These are phyloP conservation scores for Eira barbara DNA, from an alignment of 2,113 vertebrate species.

Conservation along the genomic window DNA sequence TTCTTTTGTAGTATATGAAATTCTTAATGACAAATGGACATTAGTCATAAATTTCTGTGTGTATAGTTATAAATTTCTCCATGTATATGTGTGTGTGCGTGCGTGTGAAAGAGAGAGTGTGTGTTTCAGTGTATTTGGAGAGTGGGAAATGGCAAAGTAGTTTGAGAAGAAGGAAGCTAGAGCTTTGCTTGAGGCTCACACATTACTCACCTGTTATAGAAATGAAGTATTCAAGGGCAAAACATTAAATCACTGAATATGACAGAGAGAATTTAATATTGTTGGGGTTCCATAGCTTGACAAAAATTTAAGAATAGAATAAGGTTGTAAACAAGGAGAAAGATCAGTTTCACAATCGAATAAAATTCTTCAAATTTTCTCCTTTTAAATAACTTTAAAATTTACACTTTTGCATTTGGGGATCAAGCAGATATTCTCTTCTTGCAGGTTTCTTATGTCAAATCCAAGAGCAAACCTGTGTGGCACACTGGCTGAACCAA, in stretches of 20 bases:
- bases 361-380: not conserved
- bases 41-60: not conserved
- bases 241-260: constrained; percentile 9
- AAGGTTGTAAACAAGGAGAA: not conserved
- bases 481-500: not conserved
- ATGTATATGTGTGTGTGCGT: not conserved
- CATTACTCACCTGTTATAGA: not conserved
- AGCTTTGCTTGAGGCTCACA: not conserved
- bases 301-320: not conserved
- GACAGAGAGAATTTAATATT: not conserved
- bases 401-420: not conserved
- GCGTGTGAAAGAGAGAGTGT: not conserved
- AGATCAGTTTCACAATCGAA: not conserved
- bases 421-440: not conserved
- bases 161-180: not conserved
- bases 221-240: constrained; percentile 1
- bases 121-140: not conserved
- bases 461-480: not conserved
- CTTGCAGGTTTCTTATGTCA: not conserved
- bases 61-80: not conserved
- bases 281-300: not conserved
- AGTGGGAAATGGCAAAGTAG: not conserved
- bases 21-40: not conserved
- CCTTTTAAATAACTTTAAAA: not conserved
- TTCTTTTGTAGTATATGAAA: not conserved